A percentile compares a stretch with the other conserved stretches of the same genome.
Evolutionary conservation across 2,113 vertebrate genomes (phyloP).

Genomic region (Stictonetta naevosa): DNA sequence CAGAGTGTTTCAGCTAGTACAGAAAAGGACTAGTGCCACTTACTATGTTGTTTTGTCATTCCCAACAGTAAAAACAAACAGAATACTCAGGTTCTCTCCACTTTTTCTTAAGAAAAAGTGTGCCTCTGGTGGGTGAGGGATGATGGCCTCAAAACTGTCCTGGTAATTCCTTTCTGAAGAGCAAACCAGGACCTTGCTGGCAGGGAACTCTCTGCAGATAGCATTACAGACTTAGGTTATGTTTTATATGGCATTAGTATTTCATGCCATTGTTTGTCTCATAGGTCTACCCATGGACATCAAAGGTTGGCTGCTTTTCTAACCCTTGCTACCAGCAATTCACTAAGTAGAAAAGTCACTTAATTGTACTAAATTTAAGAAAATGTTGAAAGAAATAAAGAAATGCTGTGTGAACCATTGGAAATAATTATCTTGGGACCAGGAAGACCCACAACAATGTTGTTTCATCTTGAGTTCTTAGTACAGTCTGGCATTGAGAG

Average conservation of each 20-base stretch:
- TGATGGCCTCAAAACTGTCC: not conserved
- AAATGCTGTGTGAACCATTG: not conserved
- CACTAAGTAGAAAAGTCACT: not conserved
- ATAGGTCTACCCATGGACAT: not conserved
- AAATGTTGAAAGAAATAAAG: not conserved
- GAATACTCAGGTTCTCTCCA: fast-evolving
- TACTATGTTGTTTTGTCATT: not conserved
- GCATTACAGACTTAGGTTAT: not conserved
- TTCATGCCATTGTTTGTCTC: not conserved
- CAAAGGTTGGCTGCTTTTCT: not conserved
- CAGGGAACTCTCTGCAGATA: not conserved
- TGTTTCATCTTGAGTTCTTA: not conserved
- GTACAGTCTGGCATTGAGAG: not conserved
- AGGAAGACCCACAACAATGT: not conserved
- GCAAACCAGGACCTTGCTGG: not conserved
- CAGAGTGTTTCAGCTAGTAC: not conserved
- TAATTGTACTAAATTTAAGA: not conserved
- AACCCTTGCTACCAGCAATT: not conserved
- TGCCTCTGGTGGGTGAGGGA: not conserved
- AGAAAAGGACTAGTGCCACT: not conserved
- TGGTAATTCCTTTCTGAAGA: not conserved
- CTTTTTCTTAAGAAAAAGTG: not conserved
- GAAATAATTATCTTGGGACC: not conserved
- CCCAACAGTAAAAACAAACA: not conserved
- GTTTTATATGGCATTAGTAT: not conserved